Base-by-base conservation (phyloP, 2,797 vertebrate species). In the Pagetopsis macropterus region DNA sequence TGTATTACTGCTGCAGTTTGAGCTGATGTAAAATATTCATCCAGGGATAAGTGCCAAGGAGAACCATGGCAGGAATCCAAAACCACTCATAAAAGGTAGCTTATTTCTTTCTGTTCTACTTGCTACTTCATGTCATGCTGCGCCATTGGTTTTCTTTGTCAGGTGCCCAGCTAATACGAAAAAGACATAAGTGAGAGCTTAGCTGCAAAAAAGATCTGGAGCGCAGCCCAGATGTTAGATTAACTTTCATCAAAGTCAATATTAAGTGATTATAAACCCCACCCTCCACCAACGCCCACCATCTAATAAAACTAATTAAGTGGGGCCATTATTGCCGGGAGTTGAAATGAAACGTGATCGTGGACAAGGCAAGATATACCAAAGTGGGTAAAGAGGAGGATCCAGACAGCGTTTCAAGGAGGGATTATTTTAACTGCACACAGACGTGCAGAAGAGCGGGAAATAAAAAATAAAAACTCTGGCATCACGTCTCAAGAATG, bases 401-500 rank as follows among this genome's bases (percentile, higher is more conserved):
- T 80, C 80, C 78, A 76, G 73, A 82, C 75, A 73, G 75, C 23
- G 45, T 80, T 87, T 86, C 78, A 79, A 86, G 77, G 57, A 90
- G 83, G 70, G 81, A 85, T 90, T 67, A 61, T 81, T 93, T 88
- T 87, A 89, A 91, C 87, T 85, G 82, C 82, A 78, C 79, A 73
- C 84, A 90, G 79, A 91, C 85, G 72, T 68, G 84, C 77, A 88
- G 77, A 76, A 88, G 67, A 87, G 81, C 33, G 66, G 70, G 78
- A 78, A 84, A 88, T 80, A 88, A 90, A 79, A 87, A 89, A 79
- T 7, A 37, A 83, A 82, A 76, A 70, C 77, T 87, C 89, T 90
- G 85, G 89, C 90, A 91, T 93, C 91, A 93, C 62, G 70, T 88
- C 87, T 82, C 82, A 93, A 92, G 91, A 94, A 94, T 93, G 92